Evolutionary conservation across 2,113 vertebrate genomes (phyloP), one percentile per base, ranked within the genome.

Genomic region (Leptocoma aspasia): DNA sequence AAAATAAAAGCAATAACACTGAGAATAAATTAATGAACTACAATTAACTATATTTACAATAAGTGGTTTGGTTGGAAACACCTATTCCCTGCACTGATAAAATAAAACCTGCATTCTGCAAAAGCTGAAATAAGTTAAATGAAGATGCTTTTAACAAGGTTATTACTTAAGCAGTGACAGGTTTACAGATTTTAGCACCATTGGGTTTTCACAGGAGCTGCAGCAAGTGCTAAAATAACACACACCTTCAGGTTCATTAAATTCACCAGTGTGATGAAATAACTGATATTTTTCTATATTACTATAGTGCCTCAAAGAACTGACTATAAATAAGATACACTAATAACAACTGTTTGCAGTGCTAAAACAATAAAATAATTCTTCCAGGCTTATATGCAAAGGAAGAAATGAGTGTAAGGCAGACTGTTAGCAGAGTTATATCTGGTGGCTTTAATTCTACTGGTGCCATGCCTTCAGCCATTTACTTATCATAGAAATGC

Each of bases 211-310:
- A 98, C 98, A 98, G 97, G 98, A 98, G 98, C 98, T 97, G 94
- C 94, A 96, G 97, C 96, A 98, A 98, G 98, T 98, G 98, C 98
- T 99, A 99, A 99, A 99, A 99, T 98, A 98, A 98, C 98, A 98
- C 98, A 99, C 98, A 99, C 98, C 99, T 99, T 99, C 98, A 98
- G 98, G 98, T 98, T 98, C 98, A 98, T 98, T 99, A 98, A 98
- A 98, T 98, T 98, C 97, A 97, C 98, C 97, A 98, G 87, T 97
- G 96, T 98, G 98, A 98, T 97, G 97, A 98, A 98, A 98, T 98
- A 97, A 98, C 97, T 97, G 98, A 98, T 98, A 98, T 98, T 98
- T 98, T 96, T 96, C 97, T 98, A 57, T 96, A 98, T 98, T 98
- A 96, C 98, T 97, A 93, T 93, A 97, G 96, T 97, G 94, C 95